Evolutionary conservation across 2,797 vertebrate genomes (phyloP), one percentile per base, ranked within the genome.

Genomic region (Falco biarmicus): DNA sequence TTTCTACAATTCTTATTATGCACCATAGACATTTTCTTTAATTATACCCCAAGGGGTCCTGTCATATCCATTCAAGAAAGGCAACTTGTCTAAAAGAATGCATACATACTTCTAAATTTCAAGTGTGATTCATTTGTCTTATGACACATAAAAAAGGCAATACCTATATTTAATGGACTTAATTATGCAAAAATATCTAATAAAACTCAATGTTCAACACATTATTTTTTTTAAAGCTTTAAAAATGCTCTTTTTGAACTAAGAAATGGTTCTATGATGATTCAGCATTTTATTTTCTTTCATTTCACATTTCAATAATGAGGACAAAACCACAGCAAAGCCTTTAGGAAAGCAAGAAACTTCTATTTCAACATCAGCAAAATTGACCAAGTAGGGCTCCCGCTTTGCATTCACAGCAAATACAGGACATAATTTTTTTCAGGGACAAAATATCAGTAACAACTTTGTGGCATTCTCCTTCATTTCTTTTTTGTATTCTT

Each of bases 1-100:
- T 95, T 95, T 90, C 85, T 92, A 93, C 34, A 68, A 87, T 95
- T 97, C 39, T 54, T 91, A 92, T 84, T 91, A 96, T 15, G 13
- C 84, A 81, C 73, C 57, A 90, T 77, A 94, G 84, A 89, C 57
- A 93, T 84, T 94, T 91, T 90, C 54, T 59, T 90, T 93, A 95
- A 70, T 87, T 95, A 87, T 86, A 91, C 71, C 89, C 66, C 11
- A 88, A 77, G 56, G 83, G 83, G 59, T 87, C 68, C 79, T 92
- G 82, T 75, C 51, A 80, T 60, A 89, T 82, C 61, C 56, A 89
- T 70, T 90, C 89, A 43, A 86, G n/a, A 95, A 90, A 90, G 22
- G 87, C 87, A 95, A 60, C 50, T 90, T 76, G 48, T 53, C 29
- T 77, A 81, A 89, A 95, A 95, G 76, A 96, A 82, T 32, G 31